These are phyloP conservation scores for Dicrurus megarhynchus DNA, from an alignment of 2,113 vertebrate species.

Conservation along the genomic window DNA sequence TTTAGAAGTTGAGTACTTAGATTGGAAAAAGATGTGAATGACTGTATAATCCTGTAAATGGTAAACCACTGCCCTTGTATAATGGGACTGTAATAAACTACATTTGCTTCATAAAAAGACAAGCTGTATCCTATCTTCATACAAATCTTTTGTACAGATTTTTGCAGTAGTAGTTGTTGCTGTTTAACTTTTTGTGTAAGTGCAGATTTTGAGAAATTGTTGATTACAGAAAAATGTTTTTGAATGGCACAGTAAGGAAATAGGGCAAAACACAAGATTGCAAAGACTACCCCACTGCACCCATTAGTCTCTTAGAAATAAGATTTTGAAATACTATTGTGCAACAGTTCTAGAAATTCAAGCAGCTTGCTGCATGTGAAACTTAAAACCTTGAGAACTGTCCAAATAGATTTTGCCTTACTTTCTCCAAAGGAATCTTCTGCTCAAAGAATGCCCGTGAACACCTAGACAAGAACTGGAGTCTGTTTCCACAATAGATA, in stretches of 20 bases:
- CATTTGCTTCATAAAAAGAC: neutral
- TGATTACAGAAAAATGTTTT: neutral
- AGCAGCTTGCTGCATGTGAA: neutral
- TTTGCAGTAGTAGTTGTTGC: neutral
- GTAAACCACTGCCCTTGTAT: neutral
- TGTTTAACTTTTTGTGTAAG: neutral
- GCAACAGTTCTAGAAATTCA: neutral
- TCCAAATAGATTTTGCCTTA: neutral
- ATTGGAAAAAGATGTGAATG: neutral
- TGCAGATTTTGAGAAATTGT: neutral
- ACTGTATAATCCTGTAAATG: neutral
- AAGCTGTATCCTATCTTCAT: neutral
- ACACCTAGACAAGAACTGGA: neutral
- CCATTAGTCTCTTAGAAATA: neutral
- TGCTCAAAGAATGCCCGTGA: neutral
- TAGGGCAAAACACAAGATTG: neutral
- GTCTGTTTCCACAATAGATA: neutral
- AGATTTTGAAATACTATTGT: neutral
- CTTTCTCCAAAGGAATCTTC: neutral
- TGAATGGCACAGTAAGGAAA: neutral
- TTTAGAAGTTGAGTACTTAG: neutral
- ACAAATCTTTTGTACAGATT: neutral
- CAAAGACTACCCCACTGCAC: neutral
- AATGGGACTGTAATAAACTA: neutral
- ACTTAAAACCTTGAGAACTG: neutral